Base-by-base conservation (phyloP, 1,140 invertebrate species). In the Phocides pigmalion region DNA sequence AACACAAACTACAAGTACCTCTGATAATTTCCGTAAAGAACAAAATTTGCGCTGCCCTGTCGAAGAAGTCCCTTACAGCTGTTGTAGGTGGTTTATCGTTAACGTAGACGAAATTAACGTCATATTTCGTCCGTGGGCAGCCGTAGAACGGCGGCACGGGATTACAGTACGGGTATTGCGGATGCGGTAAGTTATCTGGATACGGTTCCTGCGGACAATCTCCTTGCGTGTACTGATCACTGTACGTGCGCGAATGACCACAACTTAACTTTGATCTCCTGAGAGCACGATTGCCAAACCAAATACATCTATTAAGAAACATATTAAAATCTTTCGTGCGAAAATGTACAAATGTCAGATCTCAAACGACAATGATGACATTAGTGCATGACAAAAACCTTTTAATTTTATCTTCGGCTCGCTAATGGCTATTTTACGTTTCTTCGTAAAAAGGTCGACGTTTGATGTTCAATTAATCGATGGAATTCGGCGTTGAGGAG, bases 1-100 rank as follows among this genome's bases (percentile, higher is more conserved):
- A n/a, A n/a, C n/a, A n/a, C n/a, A n/a, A n/a, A n/a, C n/a, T n/a
- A n/a, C n/a, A n/a, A n/a, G 39, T 62, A 87, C 87, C 87, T 81
- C 84, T 62, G 6, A 72, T 5, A n/a, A 90, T 1, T 70, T 90
- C 87, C 0, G 84, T 82, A 78, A 80, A 88, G 54, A 90, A 90
- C 0, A 81, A 4, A 9, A 62, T 70, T 50, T 88, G 80, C 4
- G 82, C 64, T 1, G 74, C 72, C 53, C 87, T 72, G 17, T 90
- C 85, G 11, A 86, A 63, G 8, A 87, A 77, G 44, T 84, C 84
- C 22, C 19, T 70, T 6, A 81, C 5, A 0, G 28, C 47, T 0
- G 85, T 86, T 4, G 46, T 64, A 0, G 87, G 85, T 0, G 81
- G 81, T 9, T 71, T 42, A 47, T 83, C 82, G 12, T 87, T 87